Conservation (phyloP, 2,888 invertebrate genomes). For the Lamproptera curius region DNA sequence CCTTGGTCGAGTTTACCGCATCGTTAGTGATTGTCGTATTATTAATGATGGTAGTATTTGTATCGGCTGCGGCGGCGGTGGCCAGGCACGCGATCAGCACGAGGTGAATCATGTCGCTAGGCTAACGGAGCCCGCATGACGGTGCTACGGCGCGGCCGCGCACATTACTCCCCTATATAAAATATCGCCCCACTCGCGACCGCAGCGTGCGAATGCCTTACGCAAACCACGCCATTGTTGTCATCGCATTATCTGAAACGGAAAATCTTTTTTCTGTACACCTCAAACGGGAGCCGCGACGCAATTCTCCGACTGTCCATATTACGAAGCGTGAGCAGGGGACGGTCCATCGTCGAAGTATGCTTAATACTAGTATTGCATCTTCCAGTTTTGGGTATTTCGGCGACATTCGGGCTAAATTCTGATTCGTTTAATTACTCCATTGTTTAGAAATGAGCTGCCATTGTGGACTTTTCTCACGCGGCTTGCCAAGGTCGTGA, state of each 20-base stretch:
- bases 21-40: constrained; percentile 29
- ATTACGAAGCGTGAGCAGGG: constrained; percentile 48
- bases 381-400: background rate
- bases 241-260: constrained; percentile 77
- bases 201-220: constrained; percentile 65
- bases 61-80: constrained; percentile 33
- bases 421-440: constrained; percentile 9
- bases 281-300: constrained; percentile 55
- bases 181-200: constrained; percentile 69
- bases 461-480: constrained; percentile 16
- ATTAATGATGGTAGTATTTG: constrained; percentile 34
- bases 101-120: constrained; percentile 64
- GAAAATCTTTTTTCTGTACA: constrained; percentile 74
- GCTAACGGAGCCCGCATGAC: constrained; percentile 63
- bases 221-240: constrained; percentile 71
- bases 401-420: constrained; percentile 3
- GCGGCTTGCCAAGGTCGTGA: constrained; percentile 8
- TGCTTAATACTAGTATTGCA: background rate
- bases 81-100: constrained; percentile 55
- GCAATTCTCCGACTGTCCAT: constrained; percentile 73
- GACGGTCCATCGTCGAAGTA: constrained; percentile 32
- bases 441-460: constrained; percentile 7
- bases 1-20: constrained; percentile 61
- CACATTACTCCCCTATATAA: constrained; percentile 65
- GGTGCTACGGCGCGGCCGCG: constrained; percentile 63